These are phyloP conservation scores for Pachypsylla venusta DNA, from an alignment of 1,140 invertebrate species.

Conservation along the genomic window DNA sequence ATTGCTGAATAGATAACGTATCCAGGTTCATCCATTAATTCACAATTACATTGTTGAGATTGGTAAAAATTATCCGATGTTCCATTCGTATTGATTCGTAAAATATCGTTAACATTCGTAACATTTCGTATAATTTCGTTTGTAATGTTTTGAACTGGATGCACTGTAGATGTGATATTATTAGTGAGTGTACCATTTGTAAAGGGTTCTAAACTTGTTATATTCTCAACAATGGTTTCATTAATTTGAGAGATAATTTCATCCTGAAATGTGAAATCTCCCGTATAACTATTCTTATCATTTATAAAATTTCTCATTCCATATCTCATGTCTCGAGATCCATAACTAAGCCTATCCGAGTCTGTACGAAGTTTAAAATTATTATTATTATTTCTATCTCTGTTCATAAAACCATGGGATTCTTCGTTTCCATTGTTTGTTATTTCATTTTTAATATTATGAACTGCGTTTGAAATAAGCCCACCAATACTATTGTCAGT, in stretches of 20 bases:
- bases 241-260: neutral
- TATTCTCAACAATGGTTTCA: neutral
- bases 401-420: neutral
- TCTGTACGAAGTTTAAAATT: too few relatives aligned
- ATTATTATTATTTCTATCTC: too few relatives aligned
- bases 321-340: neutral
- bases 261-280: too few relatives aligned
- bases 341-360: too few relatives aligned
- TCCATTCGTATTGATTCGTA: neutral
- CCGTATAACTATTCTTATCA: neutral
- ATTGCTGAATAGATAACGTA: conserved; percentile 96
- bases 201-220: neutral
- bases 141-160: too few relatives aligned
- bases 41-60: conserved; percentile 56
- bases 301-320: neutral
- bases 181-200: neutral
- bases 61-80: neutral
- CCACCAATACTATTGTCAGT: neutral
- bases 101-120: neutral
- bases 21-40: conserved; percentile 75
- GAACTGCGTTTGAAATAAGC: conserved; percentile 10
- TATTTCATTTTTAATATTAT: conserved; percentile 3
- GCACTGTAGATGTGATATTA: too few relatives aligned
- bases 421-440: neutral
- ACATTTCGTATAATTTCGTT: too few relatives aligned